phyloP scores from a whole-genome alignment of 2,113 vertebrate genomes.

The Romanogobio albipinnatus region DNA sequence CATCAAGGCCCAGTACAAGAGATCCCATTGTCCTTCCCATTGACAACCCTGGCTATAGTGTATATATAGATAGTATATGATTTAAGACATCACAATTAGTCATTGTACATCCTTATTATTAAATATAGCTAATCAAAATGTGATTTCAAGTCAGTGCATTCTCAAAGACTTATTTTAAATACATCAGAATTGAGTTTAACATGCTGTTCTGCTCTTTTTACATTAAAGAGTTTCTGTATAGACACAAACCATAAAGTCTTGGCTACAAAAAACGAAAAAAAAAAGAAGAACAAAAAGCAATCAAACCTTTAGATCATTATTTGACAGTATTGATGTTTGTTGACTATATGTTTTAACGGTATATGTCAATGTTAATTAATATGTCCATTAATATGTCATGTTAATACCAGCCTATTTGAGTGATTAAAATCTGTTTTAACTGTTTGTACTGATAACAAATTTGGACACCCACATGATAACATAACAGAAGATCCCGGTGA shows the following conservation, averaged over 20 bases:
- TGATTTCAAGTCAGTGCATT: not conserved
- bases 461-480: not conserved
- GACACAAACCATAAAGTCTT: not conserved
- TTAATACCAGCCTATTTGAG: not conserved
- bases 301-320: not conserved
- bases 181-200: not conserved
- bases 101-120: not conserved
- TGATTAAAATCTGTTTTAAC: not conserved
- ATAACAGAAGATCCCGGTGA: not conserved
- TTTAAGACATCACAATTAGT: conserved; percentile 5
- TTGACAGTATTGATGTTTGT: not conserved
- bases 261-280: no score
- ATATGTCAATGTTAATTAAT: no score
- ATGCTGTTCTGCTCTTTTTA: not conserved
- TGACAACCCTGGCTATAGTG: not conserved
- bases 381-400: no score
- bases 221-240: not conserved
- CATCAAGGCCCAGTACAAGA: not conserved
- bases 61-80: not conserved
- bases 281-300: no score
- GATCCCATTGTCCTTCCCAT: not conserved
- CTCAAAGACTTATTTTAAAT: not conserved
- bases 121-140: not conserved
- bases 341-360: not conserved
- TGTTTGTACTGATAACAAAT: not conserved